Evolutionary conservation across 2,888 invertebrate species (phyloP).

Genomic region (Cosmia pyralina): DNA sequence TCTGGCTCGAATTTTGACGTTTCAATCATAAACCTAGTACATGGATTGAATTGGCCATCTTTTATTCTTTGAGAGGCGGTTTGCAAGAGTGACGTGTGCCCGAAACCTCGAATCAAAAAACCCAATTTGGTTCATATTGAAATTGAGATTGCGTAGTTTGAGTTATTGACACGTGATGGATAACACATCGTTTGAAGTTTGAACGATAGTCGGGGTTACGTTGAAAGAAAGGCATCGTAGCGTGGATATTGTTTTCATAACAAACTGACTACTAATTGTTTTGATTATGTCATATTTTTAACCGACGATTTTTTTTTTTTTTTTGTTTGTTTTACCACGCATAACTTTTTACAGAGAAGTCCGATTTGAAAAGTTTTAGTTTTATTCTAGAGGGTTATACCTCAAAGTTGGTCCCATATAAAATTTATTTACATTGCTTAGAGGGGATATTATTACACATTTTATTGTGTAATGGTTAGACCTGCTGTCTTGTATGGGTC

Average conservation of each 20-base stretch:
- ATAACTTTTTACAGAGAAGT: too few species aligned
- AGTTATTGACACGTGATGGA: too few species aligned
- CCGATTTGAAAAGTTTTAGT: too few species aligned
- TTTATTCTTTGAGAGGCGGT: not conserved
- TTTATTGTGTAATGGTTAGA: too few species aligned
- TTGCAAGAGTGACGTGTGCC: not conserved
- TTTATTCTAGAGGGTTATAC: too few species aligned
- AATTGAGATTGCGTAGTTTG: not conserved
- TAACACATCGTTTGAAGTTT: not conserved
- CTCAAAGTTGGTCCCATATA: too few species aligned
- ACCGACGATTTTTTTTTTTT: too few species aligned
- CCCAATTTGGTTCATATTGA: not conserved
- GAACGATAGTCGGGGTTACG: not conserved
- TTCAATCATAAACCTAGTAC: not conserved
- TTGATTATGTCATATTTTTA: not conserved
- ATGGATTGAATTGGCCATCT: not conserved
- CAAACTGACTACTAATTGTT: not conserved
- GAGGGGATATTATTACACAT: too few species aligned
- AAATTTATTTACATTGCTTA: too few species aligned
- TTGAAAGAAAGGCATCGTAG: not conserved
- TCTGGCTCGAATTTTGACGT: not conserved
- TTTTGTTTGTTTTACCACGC: too few species aligned
- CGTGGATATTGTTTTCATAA: not conserved
- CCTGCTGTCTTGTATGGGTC: too few species aligned
- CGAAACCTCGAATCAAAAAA: too few species aligned